These are phyloP conservation scores for Catharus fuscescens DNA, from an alignment of 2,113 vertebrate genomes.

Conservation along the genomic window DNA sequence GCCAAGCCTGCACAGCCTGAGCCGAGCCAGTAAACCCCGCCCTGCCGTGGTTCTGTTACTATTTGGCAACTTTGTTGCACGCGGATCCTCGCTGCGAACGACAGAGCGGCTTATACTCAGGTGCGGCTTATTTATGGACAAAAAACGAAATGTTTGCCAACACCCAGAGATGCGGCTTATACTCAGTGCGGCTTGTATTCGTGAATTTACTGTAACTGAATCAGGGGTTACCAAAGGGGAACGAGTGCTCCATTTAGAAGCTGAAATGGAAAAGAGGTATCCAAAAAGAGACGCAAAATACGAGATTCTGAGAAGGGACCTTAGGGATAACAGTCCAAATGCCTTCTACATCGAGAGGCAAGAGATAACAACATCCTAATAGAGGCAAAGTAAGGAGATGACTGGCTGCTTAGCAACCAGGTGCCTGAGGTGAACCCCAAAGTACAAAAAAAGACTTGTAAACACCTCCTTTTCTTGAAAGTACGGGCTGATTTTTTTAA, in stretches of 20 bases:
- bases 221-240: neutral
- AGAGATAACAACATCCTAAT: neutral
- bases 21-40: too few species aligned
- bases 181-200: too few species aligned
- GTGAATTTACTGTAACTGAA: neutral
- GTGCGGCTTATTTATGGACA: too few species aligned
- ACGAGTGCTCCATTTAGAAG: neutral
- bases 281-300: neutral
- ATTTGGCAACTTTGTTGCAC: too few species aligned
- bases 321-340: neutral
- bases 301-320: neutral
- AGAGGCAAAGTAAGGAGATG: neutral
- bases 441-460: neutral
- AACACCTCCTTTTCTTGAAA: neutral
- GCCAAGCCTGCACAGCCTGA: too few species aligned
- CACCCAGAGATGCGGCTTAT: too few species aligned
- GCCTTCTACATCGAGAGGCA: neutral
- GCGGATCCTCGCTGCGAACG: too few species aligned
- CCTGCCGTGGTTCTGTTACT: too few species aligned
- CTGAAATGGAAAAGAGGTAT: neutral
- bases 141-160: too few species aligned
- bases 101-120: too few species aligned
- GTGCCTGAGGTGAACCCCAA: neutral
- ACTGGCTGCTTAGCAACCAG: conserved; percentile 2
- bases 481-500: neutral